Conservation (phyloP, 35 echinoderm and acorn worm species). For the Anneissia japonica region DNA sequence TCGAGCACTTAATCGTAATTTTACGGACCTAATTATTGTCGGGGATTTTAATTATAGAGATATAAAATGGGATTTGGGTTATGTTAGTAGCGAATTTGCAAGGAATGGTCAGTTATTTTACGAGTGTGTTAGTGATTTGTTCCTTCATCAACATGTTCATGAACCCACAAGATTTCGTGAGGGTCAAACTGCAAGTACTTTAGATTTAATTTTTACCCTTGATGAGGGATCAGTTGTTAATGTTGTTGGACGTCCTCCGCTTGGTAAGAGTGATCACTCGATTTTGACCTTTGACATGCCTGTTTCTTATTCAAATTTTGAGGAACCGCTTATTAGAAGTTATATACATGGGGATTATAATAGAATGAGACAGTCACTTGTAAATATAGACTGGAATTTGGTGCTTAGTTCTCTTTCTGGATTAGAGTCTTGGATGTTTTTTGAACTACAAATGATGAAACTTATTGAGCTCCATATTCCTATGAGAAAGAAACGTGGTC, state of each 20-base stretch:
- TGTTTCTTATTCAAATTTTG: not conserved
- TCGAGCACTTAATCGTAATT: not conserved
- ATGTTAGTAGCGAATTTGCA: not conserved
- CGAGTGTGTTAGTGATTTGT: not conserved
- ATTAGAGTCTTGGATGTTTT: not conserved
- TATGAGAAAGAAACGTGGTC: not conserved
- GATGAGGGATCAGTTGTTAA: constrained; percentile 3
- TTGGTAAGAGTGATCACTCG: constrained; percentile 54
- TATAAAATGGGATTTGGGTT: constrained; percentile 12
- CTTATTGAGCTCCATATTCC: not conserved
- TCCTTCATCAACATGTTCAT: constrained; percentile 19
- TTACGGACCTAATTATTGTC: constrained; percentile 16
- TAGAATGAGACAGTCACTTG: not conserved
- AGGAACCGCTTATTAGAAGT: not conserved
- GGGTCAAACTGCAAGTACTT: not conserved
- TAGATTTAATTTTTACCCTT: constrained; percentile 35
- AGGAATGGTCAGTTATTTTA: not conserved
- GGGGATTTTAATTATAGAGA: constrained; percentile 40
- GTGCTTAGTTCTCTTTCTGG: too few relatives aligned
- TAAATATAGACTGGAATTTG: constrained; percentile 7
- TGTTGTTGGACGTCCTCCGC: not conserved
- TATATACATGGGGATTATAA: constrained; percentile 5
- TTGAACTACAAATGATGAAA: not conserved
- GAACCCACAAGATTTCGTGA: constrained; percentile 19
- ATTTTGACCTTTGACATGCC: not conserved